Evolutionary conservation across 2,888 invertebrate genomes (phyloP), one percentile per base, ranked within the genome.

Genomic region (Terebella lapidaria): DNA sequence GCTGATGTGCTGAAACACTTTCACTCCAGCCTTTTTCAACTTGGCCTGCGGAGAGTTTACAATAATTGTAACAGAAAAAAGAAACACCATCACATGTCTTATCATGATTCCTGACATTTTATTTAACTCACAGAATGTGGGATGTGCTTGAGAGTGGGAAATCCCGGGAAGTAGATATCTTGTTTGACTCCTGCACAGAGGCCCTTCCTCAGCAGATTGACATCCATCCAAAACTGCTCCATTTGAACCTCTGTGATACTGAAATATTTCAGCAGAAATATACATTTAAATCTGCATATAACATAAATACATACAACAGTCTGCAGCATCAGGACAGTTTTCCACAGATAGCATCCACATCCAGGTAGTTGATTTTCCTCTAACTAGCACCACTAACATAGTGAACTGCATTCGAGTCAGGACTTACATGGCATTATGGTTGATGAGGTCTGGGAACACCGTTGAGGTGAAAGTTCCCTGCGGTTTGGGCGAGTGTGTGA

Each of bases 141-240:
- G 42, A 96, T 82, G 80, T 94, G 90, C 69, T 88, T 88, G 81
- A 95, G 85, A 0, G 93, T 93, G 0, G 96, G 95, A 79, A 97
- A 97, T 10, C 96, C 96, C 0, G 91, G 90, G 80, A 88, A 91
- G 75, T 89, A 87, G 56, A 89, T 84, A 71, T 89, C 86, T 30
- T 86, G 79, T 60, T 84, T 82, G 0, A 87, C 87, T 58, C 87
- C 87, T 0, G 87, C 86, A 74, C 88, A 84, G 63, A 90, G 83
- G 4, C 92, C 92, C 61, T 87, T 86, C 2, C 86, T 82, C 24
- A 93, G 79, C 69, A 85, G 81, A 3, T 65, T 62, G n/a, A 69
- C 61, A 1, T 72, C 71, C 2, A 82, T 61, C n/a, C 70, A 69
- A 70, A 81, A 83, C 3, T 61, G 67, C 60, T 79, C 74, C 62